Conservation (phyloP, 2,797 vertebrate species). For the Sebastes hubbsi region DNA sequence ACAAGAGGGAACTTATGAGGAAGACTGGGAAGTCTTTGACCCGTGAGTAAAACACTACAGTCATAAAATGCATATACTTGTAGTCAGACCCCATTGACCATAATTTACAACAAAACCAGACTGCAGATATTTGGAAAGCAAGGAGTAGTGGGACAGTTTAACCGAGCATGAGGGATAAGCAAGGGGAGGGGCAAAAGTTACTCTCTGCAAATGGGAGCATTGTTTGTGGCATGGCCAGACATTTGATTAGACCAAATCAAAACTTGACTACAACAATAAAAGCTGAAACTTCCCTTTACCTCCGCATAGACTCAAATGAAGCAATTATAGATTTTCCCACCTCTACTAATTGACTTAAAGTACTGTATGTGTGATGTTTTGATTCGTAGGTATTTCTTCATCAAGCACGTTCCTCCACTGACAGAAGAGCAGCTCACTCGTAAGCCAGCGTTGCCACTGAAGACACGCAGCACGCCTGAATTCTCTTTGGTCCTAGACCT, state of each 20-base stretch:
- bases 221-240: neutral
- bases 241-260: neutral
- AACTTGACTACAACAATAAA: neutral
- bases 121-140: neutral
- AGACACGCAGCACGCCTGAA: conserved; percentile 98
- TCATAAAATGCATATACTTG: neutral
- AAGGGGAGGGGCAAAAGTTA: neutral
- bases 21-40: conserved; percentile 99
- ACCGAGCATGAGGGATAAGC: neutral
- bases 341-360: neutral
- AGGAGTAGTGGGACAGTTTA: neutral
- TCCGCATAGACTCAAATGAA: too few species aligned
- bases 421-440: conserved; percentile 98
- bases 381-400: conserved; percentile 94
- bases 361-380: conserved; percentile 4
- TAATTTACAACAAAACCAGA: neutral
- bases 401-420: conserved; percentile 97
- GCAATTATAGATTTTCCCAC: too few species aligned
- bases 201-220: neutral
- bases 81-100: neutral
- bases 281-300: too few species aligned
- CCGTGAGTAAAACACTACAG: conserved; percentile 87
- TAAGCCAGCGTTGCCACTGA: conserved; percentile 96
- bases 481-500: conserved; percentile 97
- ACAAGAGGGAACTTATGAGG: conserved; percentile 94